Evolutionary conservation across 2,113 vertebrate species (phyloP).

Genomic region (Furnarius figulus): DNA sequence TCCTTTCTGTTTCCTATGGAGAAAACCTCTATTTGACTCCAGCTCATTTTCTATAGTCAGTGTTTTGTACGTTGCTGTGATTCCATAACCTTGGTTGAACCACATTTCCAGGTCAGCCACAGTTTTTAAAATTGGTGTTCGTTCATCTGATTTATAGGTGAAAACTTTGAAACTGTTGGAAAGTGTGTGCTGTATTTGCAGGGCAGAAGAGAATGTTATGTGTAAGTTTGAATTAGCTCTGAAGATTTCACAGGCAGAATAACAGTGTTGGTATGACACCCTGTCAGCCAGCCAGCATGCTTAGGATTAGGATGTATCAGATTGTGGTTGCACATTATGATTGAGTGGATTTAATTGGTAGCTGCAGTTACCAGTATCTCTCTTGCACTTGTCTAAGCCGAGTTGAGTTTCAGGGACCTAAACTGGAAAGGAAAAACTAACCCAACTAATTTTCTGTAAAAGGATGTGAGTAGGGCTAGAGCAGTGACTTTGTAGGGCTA

Average conservation of each 20-base stretch:
- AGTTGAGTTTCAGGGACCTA: background rate
- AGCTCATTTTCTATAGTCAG: background rate
- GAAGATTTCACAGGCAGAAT: background rate
- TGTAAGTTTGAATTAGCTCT: background rate
- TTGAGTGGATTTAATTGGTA: background rate
- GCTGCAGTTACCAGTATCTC: background rate
- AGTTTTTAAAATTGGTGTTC: background rate
- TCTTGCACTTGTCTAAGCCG: background rate
- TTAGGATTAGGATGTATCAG: background rate
- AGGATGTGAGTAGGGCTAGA: background rate
- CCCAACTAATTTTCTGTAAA: background rate
- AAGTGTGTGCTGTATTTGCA: background rate
- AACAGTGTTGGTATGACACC: background rate
- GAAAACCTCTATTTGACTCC: background rate
- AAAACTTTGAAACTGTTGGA: background rate
- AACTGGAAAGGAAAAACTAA: background rate
- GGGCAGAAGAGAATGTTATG: background rate
- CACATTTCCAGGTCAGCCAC: background rate
- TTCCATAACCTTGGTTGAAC: background rate
- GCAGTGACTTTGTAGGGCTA: background rate
- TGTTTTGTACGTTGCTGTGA: background rate
- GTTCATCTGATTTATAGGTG: background rate
- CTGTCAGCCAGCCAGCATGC: background rate
- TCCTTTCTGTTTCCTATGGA: background rate
- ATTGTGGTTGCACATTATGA: background rate